phyloP scores from a whole-genome alignment of 2,888 invertebrate species.

The Drosophila sordidula region DNA sequence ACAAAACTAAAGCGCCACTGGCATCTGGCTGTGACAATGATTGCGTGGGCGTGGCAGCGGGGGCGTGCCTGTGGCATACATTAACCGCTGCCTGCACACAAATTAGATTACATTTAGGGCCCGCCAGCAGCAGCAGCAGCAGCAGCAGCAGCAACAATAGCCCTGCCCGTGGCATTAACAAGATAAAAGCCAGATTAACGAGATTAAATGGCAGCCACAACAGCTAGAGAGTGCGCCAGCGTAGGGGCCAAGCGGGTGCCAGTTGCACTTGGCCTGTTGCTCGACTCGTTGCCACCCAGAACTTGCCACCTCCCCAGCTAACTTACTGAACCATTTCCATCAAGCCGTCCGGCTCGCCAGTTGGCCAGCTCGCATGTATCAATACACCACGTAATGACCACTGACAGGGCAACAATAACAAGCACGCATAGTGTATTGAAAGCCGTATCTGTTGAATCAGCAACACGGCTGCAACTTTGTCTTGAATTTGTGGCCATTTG shows the following conservation, averaged over 20 bases:
- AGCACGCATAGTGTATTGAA: neutral
- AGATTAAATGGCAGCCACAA: constrained; percentile 66
- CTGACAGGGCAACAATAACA: constrained; percentile 39
- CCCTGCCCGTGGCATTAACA: constrained; percentile 54
- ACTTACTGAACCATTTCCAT: neutral
- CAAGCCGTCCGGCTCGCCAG: constrained; percentile 1
- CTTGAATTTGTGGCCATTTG: constrained; percentile 54
- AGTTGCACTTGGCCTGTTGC: constrained; percentile 42
- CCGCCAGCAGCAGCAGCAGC: constrained; percentile 4
- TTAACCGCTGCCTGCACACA: constrained; percentile 62
- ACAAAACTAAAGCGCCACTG: constrained; percentile 34
- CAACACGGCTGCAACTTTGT: constrained; percentile 51
- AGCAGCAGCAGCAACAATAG: constrained; percentile 31
- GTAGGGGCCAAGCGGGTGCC: neutral
- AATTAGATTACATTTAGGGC: constrained; percentile 69
- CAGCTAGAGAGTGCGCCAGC: constrained; percentile 7
- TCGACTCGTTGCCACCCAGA: constrained; percentile 7
- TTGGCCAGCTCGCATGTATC: constrained; percentile 32
- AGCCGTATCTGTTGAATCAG: constrained; percentile 23
- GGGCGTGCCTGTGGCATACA: constrained; percentile 49
- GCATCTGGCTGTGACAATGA: constrained; percentile 47
- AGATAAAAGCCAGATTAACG: constrained; percentile 76
- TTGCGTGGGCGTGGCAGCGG: constrained; percentile 30
- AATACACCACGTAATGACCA: constrained; percentile 48
- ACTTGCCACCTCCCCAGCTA: neutral